Percentiles rank a stretch among this genome's conserved stretches.
These are phyloP conservation scores for Cepphus grylle DNA, from an alignment of 2,113 vertebrate species.

Conservation along the genomic window DNA sequence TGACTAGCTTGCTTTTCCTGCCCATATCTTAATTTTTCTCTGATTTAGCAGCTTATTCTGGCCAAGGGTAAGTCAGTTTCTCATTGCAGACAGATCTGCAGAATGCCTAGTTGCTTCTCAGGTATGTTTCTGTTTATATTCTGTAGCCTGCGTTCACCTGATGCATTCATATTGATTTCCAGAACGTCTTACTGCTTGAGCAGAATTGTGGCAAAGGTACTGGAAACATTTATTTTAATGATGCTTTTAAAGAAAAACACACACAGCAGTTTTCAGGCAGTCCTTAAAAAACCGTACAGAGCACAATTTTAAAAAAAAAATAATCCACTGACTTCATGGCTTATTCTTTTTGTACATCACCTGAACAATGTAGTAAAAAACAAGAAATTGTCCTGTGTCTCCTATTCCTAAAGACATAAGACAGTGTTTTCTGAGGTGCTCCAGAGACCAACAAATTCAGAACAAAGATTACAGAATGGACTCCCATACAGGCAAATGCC, in stretches of 20 bases:
- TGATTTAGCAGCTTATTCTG: not conserved
- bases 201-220: not conserved
- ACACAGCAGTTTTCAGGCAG: not conserved
- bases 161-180: not conserved
- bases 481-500: not conserved
- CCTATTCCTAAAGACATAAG: not conserved
- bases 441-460: not conserved
- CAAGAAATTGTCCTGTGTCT: not conserved
- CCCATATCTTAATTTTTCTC: not conserved
- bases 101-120: not conserved
- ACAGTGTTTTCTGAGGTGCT: not conserved
- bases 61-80: not conserved
- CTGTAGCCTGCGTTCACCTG: not conserved
- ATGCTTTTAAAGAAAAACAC: not conserved
- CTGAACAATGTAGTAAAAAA: not conserved
- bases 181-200: not conserved
- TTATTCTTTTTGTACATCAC: not conserved
- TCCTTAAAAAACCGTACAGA: not conserved
- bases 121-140: not conserved
- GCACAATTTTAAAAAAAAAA: not conserved
- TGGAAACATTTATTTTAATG: not conserved
- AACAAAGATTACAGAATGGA: not conserved
- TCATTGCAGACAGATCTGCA: not conserved
- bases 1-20: not conserved
- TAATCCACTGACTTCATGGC: not conserved